Conservation (phyloP, 2,888 invertebrate species). For the Conomelus anceps region DNA sequence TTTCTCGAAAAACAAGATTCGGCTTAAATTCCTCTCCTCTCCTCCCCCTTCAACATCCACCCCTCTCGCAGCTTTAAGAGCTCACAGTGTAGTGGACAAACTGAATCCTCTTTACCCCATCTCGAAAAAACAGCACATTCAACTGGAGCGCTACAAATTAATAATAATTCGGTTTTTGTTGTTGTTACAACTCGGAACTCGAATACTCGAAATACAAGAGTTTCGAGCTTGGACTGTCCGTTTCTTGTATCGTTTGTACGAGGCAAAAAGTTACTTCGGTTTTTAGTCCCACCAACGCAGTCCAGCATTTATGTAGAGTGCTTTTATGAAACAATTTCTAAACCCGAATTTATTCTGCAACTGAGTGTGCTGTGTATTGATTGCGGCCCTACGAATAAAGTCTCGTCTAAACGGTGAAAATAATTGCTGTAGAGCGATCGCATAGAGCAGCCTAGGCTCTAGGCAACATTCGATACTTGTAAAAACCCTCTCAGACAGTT, state of each 20-base stretch:
- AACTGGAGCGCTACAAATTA: neutral
- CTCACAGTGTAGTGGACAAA: no score
- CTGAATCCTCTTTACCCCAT: no score
- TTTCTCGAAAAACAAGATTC: neutral
- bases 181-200: neutral
- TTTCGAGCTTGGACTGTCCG: neutral
- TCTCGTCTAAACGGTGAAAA: no score
- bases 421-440: no score
- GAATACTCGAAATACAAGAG: neutral
- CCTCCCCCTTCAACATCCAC: neutral
- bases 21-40: neutral
- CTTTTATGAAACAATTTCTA: neutral
- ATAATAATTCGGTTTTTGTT: neutral
- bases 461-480: no score
- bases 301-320: neutral
- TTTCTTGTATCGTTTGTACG: neutral
- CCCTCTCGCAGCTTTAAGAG: neutral
- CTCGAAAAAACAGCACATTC: neutral
- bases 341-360: neutral
- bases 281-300: neutral
- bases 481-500: no score
- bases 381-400: no score
- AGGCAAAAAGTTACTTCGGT: neutral
- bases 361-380: neutral
- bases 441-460: no score